These are phyloP conservation scores for Trachelus tabidus DNA, from an alignment of 2,888 invertebrate species.

Conservation along the genomic window DNA sequence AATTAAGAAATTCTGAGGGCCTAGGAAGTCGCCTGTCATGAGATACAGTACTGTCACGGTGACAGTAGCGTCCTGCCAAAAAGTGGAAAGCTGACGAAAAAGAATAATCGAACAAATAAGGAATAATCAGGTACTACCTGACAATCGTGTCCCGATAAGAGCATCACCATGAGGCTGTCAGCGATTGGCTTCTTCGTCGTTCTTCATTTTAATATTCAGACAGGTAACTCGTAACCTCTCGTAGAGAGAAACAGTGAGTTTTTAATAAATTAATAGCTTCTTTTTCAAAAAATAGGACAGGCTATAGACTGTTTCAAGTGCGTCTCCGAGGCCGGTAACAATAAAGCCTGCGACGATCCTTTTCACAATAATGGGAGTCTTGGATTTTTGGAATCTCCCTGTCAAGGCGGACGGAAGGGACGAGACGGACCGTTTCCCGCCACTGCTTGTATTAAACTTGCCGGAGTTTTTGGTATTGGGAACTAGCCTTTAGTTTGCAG, in stretches of 20 bases:
- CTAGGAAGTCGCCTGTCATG: neutral
- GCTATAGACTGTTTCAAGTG: slow-evolving; percentile 98
- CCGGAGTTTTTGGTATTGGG: slow-evolving; percentile 84
- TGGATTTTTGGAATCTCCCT: slow-evolving; percentile 87
- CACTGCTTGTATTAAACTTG: slow-evolving; percentile 96
- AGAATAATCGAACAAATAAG: neutral
- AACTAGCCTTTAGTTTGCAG: neutral
- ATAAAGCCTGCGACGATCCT: slow-evolving; percentile 93
- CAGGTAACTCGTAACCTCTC: neutral
- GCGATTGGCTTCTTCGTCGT: neutral
- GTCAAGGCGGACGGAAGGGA: slow-evolving; percentile 94
- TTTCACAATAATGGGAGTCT: slow-evolving; percentile 92
- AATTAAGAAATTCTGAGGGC: neutral
- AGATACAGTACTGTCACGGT: neutral
- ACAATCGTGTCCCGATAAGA: neutral
- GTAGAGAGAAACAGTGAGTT: fast-evolving
- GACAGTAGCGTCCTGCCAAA: neutral
- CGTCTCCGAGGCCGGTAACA: slow-evolving; percentile 88
- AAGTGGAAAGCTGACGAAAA: neutral
- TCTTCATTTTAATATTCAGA: neutral
- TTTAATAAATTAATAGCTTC: neutral
- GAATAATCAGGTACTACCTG: neutral
- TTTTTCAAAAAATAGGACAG: slow-evolving; percentile 60
- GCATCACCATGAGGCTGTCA: neutral
- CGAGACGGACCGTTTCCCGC: slow-evolving; percentile 95